Evolutionary conservation across 2,888 invertebrate genomes (phyloP), one percentile per base, ranked within the genome.

Genomic region (Andrena fulva): DNA sequence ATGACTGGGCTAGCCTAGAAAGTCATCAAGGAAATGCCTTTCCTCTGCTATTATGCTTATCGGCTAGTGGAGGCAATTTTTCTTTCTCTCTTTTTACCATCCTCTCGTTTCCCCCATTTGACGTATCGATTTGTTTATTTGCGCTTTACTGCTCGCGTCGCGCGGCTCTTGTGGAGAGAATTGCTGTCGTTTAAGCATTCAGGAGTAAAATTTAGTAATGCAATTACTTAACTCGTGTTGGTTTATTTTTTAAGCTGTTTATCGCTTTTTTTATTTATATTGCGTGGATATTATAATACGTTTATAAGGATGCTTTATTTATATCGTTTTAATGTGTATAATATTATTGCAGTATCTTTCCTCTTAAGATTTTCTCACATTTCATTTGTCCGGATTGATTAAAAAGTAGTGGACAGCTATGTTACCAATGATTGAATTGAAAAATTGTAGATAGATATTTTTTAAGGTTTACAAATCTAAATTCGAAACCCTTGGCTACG

Each of bases 11-110:
- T 64, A 56, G 76, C 63, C 50, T 62, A 48, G 74, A 75, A 74
- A 63, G 67, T 77, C 74, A 77, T 75, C 73, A 71, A 42, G 68
- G 59, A 75, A 80, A 71, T 71, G 70, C 56, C 35, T 62, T 63
- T 35, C 69, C 24, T 56, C 33, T 56, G 54, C 62, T 74, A 75
- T 82, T 80, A 82, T 27, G 67, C 67, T 68, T 72, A 78, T 69
- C 56, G 52, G 27, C 29, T 29, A 31, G 27, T 29, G 8, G 12
- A 16, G 42, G 60, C 69, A 66, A 69, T 80, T 82, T 67, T 33
- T 68, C 59, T 68, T 52, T 56, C 8, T 33, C 60, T 5, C 24
- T n/a, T 62, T 48, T 20, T 31, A 31, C 12, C 27, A 12, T 16
- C 10, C 48, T 42, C 48, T 48, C 71, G 35, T 66, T 42, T 27